Percentiles rank a stretch among this genome's conserved stretches.
Evolutionary conservation across 2,888 invertebrate genomes (phyloP).

Genomic region (Prostheceraeus crozeri): DNA sequence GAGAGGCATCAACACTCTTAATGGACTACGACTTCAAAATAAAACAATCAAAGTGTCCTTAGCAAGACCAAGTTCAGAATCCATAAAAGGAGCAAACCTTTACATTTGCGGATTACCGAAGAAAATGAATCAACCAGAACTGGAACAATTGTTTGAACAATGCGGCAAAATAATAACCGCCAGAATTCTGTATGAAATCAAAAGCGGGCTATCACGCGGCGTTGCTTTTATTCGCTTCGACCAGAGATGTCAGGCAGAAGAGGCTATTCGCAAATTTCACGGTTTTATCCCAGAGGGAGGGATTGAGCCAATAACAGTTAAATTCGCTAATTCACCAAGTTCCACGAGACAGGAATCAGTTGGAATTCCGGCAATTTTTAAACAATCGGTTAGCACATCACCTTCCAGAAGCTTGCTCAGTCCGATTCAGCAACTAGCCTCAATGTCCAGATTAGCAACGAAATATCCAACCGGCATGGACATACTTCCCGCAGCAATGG

Average conservation of each 20-base stretch:
- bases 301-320: constrained; percentile 32
- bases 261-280: constrained; percentile 63
- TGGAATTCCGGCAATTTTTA: no score
- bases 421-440: constrained; percentile 34
- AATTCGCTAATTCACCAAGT: constrained; percentile 35
- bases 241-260: constrained; percentile 77
- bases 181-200: constrained; percentile 58
- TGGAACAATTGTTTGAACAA: constrained; percentile 56
- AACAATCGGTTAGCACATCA: no score
- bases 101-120: constrained; percentile 58
- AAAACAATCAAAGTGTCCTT: constrained; percentile 76
- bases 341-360: background rate
- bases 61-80: constrained; percentile 58
- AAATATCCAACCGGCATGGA: constrained; percentile 33
- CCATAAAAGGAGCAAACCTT: constrained; percentile 58
- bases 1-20: constrained; percentile 93
- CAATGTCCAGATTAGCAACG: constrained; percentile 30
- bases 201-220: constrained; percentile 69
- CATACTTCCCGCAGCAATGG: constrained; percentile 27
- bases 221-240: constrained; percentile 88
- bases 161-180: constrained; percentile 58
- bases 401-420: constrained; percentile 24
- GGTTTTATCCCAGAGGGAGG: constrained; percentile 10
- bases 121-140: constrained; percentile 57
- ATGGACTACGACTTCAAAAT: constrained; percentile 93